phyloP scores from a whole-genome alignment of 1,140 invertebrate species.

The Micrasema minimum region DNA sequence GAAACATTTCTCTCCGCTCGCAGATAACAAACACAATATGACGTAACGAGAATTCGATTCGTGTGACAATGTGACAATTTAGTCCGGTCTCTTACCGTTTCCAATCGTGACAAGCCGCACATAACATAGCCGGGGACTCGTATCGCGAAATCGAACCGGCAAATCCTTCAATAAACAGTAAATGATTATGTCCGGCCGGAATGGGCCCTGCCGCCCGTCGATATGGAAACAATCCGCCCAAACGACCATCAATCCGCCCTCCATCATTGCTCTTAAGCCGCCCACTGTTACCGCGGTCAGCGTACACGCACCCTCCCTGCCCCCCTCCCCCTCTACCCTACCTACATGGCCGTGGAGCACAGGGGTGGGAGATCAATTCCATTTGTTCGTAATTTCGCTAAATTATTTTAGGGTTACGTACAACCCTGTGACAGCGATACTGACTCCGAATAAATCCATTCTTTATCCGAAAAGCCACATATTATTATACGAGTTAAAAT shows the following conservation, averaged over 20 bases:
- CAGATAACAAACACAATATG: constrained; percentile 5
- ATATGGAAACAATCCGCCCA: constrained; percentile 53
- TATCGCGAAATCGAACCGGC: constrained; percentile 45
- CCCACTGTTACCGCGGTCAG: constrained; percentile 39
- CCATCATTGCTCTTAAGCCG: constrained; percentile 52
- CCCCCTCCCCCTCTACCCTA: neutral
- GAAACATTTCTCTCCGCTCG: constrained; percentile 1
- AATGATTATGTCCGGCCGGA: constrained; percentile 51
- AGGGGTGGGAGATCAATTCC: constrained; percentile 49
- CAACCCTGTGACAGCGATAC: too few species aligned
- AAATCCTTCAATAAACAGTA: constrained; percentile 55
- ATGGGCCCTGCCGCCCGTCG: constrained; percentile 51
- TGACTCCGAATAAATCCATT: too few species aligned
- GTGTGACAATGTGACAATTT: constrained; percentile 13
- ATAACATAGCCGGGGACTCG: constrained; percentile 29
- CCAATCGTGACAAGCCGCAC: constrained; percentile 37
- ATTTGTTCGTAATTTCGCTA: constrained; percentile 45
- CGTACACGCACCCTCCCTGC: constrained; percentile 31
- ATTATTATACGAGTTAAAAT: too few species aligned
- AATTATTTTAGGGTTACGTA: constrained; percentile 38
- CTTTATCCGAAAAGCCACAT: too few species aligned
- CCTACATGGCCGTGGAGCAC: constrained; percentile 41
- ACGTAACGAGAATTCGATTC: neutral
- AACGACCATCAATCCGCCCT: constrained; percentile 54
- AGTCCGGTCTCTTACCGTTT: constrained; percentile 12